Base-by-base conservation (phyloP, 2,888 invertebrate species). In the Marasmarcha lunaedactyla region DNA sequence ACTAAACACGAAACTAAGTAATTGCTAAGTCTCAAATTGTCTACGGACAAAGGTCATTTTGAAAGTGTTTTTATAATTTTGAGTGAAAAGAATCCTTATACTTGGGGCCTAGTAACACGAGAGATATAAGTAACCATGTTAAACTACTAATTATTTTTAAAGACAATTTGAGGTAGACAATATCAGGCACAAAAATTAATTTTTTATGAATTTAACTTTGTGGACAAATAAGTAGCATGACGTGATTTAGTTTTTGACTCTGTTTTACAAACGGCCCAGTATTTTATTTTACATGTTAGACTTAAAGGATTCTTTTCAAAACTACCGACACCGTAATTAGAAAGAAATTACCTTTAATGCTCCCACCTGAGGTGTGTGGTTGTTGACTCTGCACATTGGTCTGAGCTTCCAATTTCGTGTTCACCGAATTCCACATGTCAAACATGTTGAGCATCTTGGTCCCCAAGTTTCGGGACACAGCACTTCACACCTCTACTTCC, bases 361-460 rank as follows among this genome's bases (percentile, higher is more conserved):
- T 91, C 83, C 91, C 91, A 77, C 90, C 90, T 69, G 90, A 90
- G 42, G 90, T 91, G 77, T 91, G 91, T 45, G 90, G 90, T 65
- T 90, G 90, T 67, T 90, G 91, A 52, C 74, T 85, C 54, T 85
- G 85, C 62, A 88, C 88, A 63, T 87, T 87, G 60, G 84, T 87
- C 68, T 89, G 87, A 50, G 84, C 77, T 71, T 90, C 90, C 86
- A 90, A 70, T 83, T 90, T 90, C 54, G 89, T 88, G 79, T 86
- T 88, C 65, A 91, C 90, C 68, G 88, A 88, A 84, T 88, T 90
- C 91, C 91, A 91, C 90, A 91, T 91, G 79, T 91, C 91, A 79
- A 90, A 91, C 91, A 91, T 91, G 71, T 88, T 89, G 64, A 81
- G 63, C 83, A 83, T 83, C 50, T 55, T 77, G 61, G 63, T 63